These are phyloP conservation scores for Solenopsis fugax DNA, from an alignment of 1,140 invertebrate species.

Conservation along the genomic window DNA sequence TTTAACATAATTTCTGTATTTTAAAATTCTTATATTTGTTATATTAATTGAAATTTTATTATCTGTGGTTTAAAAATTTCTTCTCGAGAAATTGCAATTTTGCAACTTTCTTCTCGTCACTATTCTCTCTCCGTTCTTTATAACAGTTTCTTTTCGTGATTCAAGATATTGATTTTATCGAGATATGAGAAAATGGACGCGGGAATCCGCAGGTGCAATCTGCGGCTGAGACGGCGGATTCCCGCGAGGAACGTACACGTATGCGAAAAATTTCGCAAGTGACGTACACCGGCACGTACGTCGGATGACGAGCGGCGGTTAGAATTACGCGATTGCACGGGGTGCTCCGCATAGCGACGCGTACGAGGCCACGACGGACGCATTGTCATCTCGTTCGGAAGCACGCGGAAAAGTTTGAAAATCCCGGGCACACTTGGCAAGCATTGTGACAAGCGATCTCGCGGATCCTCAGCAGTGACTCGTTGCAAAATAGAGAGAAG, in stretches of 20 bases:
- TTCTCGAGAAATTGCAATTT: neutral
- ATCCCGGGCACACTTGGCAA: constrained; percentile 45
- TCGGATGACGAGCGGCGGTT: constrained; percentile 5
- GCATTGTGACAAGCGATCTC: neutral
- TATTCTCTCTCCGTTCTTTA: neutral
- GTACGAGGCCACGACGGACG: neutral
- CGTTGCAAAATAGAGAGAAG: constrained; percentile 30
- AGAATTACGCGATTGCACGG: constrained; percentile 19
- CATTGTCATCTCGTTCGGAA: constrained; percentile 14
- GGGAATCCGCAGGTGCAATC: neutral
- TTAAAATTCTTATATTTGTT: neutral
- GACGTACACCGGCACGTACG: neutral
- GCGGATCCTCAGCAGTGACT: neutral
- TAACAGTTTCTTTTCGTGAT: neutral
- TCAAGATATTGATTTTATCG: neutral
- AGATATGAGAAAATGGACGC: neutral
- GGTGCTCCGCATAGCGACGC: neutral
- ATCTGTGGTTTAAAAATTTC: neutral
- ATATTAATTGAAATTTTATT: neutral
- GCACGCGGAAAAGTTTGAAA: constrained; percentile 41
- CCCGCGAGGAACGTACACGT: neutral
- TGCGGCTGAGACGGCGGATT: neutral
- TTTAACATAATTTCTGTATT: neutral
- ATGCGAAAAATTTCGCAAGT: constrained; percentile 28
- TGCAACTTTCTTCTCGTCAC: neutral